Percentiles rank a stretch among this genome's conserved stretches.
Evolutionary conservation across 2,797 vertebrate genomes (phyloP).

Genomic region (Apogon talboti): DNA sequence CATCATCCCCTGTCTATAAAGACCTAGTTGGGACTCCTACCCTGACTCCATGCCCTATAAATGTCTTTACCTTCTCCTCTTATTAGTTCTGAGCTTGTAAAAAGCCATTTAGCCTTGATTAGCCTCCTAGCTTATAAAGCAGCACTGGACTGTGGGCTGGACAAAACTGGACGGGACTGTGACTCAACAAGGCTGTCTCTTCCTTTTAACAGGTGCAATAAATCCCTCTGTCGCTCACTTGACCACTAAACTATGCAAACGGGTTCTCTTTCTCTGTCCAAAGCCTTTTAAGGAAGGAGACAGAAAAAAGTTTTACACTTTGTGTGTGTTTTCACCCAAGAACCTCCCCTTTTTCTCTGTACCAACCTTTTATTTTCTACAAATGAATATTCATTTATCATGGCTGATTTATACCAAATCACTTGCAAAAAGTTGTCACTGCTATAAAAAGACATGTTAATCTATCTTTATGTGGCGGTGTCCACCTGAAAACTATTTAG

Average conservation of each 20-base stretch:
- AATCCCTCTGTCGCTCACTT: slow-evolving; percentile 52
- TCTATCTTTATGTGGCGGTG: slow-evolving; percentile 42
- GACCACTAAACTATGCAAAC: slow-evolving; percentile 20
- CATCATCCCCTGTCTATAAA: slow-evolving; percentile 62
- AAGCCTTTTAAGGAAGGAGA: background rate
- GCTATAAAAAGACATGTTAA: slow-evolving; percentile 63
- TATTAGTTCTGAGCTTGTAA: slow-evolving; percentile 90
- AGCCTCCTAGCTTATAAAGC: slow-evolving; percentile 87
- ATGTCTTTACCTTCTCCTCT: slow-evolving; percentile 82
- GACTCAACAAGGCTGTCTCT: slow-evolving; percentile 47
- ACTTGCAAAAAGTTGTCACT: slow-evolving; percentile 56
- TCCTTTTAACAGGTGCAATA: slow-evolving; percentile 74
- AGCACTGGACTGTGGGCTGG: slow-evolving; percentile 61
- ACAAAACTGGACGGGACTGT: slow-evolving; percentile 38
- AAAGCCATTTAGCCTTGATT: slow-evolving; percentile 92
- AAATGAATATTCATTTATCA: slow-evolving; percentile 65
- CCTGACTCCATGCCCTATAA: slow-evolving; percentile 74
- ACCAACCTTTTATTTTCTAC: slow-evolving; percentile 8
- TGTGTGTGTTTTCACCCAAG: slow-evolving; percentile 5
- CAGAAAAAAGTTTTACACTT: background rate
- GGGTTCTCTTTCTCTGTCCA: slow-evolving; percentile 8
- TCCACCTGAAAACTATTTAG: slow-evolving; percentile 4
- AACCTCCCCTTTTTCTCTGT: background rate
- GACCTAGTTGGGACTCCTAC: slow-evolving; percentile 34
- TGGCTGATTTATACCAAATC: slow-evolving; percentile 65